phyloP scores from a whole-genome alignment of 2,888 invertebrate genomes.

The Caenorhabditis auriculariae region DNA sequence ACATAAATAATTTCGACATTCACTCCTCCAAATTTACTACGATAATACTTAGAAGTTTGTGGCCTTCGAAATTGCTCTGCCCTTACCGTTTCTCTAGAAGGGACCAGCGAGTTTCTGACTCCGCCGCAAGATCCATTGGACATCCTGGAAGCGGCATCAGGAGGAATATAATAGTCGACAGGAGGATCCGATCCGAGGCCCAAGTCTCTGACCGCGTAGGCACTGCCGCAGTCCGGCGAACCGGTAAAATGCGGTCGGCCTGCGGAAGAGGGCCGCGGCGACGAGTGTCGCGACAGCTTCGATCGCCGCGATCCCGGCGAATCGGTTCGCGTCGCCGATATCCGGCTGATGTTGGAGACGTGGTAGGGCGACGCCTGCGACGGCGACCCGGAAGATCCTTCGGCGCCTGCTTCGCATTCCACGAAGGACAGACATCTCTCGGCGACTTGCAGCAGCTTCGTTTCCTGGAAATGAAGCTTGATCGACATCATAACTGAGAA shows the following conservation, averaged over 20 bases:
- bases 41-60: too few species aligned
- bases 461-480: constrained; percentile 35
- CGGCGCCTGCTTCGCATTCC: constrained; percentile 16
- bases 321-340: constrained; percentile 19
- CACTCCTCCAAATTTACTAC: too few species aligned
- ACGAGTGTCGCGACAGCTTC: constrained; percentile 16
- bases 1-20: too few species aligned
- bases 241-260: too few species aligned
- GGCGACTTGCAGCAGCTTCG: constrained; percentile 46
- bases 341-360: constrained; percentile 20
- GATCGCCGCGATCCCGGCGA: constrained; percentile 26
- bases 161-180: constrained; percentile 21
- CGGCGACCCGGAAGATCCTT: constrained; percentile 20
- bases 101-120: constrained; percentile 37
- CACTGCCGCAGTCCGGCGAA: neutral
- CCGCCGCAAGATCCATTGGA: constrained; percentile 11
- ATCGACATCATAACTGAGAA: neutral
- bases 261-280: constrained; percentile 5
- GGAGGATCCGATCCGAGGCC: constrained; percentile 19
- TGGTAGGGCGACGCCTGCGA: constrained; percentile 32
- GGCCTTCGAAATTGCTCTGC: too few species aligned
- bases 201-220: constrained; percentile 23
- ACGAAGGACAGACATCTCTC: constrained; percentile 48
- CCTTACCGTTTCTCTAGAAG: constrained; percentile 21
- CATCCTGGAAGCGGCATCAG: constrained; percentile 15